phyloP scores from a whole-genome alignment of 2,113 vertebrate genomes.

The Alouatta palliata region DNA sequence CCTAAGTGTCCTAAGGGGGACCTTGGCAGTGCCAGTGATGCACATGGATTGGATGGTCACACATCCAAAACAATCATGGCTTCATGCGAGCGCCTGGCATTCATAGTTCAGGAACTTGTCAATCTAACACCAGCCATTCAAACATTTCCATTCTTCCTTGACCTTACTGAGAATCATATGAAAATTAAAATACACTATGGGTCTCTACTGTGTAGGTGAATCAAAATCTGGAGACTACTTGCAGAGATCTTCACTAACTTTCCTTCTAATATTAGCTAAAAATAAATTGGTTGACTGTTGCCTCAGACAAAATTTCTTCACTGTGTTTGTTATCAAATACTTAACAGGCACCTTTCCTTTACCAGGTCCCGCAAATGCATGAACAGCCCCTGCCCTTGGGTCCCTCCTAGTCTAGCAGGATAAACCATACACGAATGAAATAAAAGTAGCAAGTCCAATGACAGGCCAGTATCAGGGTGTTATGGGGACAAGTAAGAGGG shows the following conservation, averaged over 20 bases:
- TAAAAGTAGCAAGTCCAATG: not conserved
- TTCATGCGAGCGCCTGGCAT: rapidly evolving
- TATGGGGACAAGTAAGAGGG: not conserved
- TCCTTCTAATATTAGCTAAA: not conserved
- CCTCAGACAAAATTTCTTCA: not conserved
- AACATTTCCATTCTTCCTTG: not conserved
- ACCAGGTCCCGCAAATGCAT: not conserved
- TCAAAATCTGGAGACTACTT: not conserved
- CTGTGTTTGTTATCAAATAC: not conserved
- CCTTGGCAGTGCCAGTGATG: not conserved
- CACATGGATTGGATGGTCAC: not conserved
- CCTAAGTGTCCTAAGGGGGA: not conserved
- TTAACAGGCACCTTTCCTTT: not conserved
- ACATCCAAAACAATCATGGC: not conserved
- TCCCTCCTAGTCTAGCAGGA: not conserved
- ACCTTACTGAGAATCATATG: not conserved
- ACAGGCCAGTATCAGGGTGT: not conserved
- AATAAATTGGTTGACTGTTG: not conserved
- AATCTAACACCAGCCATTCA: not conserved
- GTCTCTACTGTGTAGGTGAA: not conserved
- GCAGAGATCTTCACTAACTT: not conserved
- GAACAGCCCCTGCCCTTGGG: not conserved
- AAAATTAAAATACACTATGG: not conserved
- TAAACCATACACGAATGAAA: rapidly evolving
- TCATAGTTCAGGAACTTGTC: not conserved